Percentiles rank a stretch among this genome's conserved stretches.
Conservation (phyloP, 64 coral and sea anemone species). For the Catalaphyllia jardinei region DNA sequence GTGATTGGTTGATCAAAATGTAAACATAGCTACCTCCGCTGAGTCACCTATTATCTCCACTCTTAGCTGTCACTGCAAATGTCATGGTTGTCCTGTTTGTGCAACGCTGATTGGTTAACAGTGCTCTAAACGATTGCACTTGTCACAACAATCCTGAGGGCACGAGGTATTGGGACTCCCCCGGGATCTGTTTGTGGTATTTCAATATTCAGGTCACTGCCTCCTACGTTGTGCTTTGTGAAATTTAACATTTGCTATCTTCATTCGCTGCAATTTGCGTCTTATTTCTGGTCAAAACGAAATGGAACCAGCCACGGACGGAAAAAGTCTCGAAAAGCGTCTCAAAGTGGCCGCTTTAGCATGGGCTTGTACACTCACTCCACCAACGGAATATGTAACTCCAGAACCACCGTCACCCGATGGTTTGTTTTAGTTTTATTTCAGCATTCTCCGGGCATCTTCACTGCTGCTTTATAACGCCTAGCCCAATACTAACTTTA, state of each 20-base stretch:
- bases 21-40: constrained; percentile 1
- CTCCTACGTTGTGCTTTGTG: background rate
- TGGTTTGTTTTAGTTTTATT: background rate
- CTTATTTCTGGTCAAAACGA: background rate
- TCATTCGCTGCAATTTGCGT: background rate
- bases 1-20: constrained; percentile 18
- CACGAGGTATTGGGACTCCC: background rate
- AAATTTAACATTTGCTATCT: background rate
- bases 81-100: background rate
- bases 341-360: background rate
- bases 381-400: background rate
- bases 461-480: background rate
- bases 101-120: constrained; percentile 1
- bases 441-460: background rate
- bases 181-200: constrained; percentile 10
- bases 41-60: background rate
- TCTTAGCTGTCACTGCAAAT: background rate
- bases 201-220: background rate
- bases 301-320: background rate
- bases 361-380: background rate
- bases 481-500: background rate
- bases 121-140: background rate
- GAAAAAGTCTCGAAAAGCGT: background rate
- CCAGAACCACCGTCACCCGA: background rate
- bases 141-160: background rate